Conservation (phyloP, 2,113 vertebrate species). For the Antechinus flavipes region DNA sequence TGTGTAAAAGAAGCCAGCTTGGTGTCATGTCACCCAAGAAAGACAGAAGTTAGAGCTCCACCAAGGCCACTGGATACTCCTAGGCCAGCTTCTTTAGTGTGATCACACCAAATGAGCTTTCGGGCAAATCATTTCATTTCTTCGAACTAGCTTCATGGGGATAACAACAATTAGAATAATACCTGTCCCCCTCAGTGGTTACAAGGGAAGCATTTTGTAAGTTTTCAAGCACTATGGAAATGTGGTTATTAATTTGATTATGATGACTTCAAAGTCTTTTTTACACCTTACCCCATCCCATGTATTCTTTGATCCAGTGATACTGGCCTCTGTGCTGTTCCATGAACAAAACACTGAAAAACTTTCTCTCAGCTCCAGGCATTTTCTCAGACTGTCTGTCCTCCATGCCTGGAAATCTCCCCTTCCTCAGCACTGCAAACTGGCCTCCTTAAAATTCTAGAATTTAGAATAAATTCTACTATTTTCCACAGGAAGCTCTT, state of each 20-base stretch:
- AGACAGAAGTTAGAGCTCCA: not conserved
- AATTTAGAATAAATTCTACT: too few relatives aligned
- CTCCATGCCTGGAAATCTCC: not conserved
- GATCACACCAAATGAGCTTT: not conserved
- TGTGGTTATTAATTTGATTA: not conserved
- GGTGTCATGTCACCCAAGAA: conserved; percentile 35
- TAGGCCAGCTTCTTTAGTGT: not conserved
- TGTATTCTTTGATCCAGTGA: not conserved
- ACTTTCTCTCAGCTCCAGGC: not conserved
- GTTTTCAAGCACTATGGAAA: not conserved
- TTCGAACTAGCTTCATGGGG: not conserved
- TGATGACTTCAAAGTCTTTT: not conserved
- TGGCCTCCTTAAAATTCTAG: not conserved
- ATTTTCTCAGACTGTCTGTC: not conserved
- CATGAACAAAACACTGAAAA: not conserved
- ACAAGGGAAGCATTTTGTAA: not conserved
- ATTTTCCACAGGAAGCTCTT: not conserved
- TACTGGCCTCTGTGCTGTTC: not conserved
- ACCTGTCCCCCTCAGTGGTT: not conserved
- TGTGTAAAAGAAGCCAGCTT: conserved; percentile 55
- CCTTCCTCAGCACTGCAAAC: not conserved
- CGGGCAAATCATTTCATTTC: not conserved
- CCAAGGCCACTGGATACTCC: not conserved
- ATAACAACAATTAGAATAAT: not conserved
- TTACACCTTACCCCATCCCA: not conserved